Evolutionary conservation across 2,797 vertebrate genomes (phyloP), one percentile per base, ranked within the genome.

Genomic region (Eremophila alpestris): DNA sequence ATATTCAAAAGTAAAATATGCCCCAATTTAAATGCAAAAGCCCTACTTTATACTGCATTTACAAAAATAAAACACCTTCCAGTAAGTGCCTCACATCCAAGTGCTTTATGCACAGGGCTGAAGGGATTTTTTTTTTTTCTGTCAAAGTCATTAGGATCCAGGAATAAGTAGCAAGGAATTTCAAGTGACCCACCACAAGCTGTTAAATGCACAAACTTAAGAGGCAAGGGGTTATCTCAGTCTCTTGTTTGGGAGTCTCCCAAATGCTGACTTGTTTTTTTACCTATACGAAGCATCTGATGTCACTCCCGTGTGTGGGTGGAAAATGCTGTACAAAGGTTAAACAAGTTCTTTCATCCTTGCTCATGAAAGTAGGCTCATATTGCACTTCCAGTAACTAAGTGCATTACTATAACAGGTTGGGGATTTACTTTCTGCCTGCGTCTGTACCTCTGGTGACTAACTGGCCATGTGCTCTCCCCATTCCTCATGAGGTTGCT

Each of bases 191-290:
- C 40, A 49, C 15, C 2, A 3, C 27, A 71, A 76, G 24, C 2
- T 10, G 34, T 34, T 70, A 87, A 92, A 64, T 71, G 89, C 90
- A 89, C 43, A 73, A 68, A 34, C 13, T 13, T 41, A 71, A 71
- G 34, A 30, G 82, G 60, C 70, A 70, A 95, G 63, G 67, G 80
- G 76, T 93, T 91, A 82, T 85, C 89, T 95, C 43, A 81, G 34
- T 46, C 76, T 92, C 86, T 64, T 74, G 58, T 76, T 88, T 8
- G 4, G 85, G 92, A 95, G 82, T 85, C 69, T 90, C 91, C 92
- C 88, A 90, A 94, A 91, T 94, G 94, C 85, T 95, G 93, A 93
- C 88, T 97, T 97, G 81, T 95, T 97, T 97, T 97, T 97, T 93
- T 85, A 91, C 87, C 62, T 84, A 89, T 83, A 54, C 6, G 30